Percentiles rank a stretch among this genome's conserved stretches.
Conservation (phyloP, 2,888 invertebrate genomes). For the Nemoura dubitans region DNA sequence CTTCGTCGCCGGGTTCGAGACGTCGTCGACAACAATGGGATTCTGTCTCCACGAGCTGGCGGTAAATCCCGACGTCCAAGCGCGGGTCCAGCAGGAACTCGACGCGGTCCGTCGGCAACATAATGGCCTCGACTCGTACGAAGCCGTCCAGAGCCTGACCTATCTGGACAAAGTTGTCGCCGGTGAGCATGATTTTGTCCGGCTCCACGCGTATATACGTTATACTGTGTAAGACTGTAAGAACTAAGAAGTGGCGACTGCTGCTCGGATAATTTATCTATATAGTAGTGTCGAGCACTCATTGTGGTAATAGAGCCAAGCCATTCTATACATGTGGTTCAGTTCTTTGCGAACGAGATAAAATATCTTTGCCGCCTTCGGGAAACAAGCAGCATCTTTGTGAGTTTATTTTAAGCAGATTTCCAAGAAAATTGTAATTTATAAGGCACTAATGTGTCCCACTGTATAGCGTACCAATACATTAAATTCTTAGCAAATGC, state of each 20-base stretch:
- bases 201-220: too few species aligned
- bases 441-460: too few species aligned
- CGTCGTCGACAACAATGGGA: constrained; percentile 41
- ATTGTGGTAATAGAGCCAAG: too few species aligned
- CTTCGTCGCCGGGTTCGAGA: constrained; percentile 46
- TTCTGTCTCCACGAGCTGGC: constrained; percentile 44
- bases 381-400: too few species aligned
- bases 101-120: not conserved
- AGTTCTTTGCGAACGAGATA: too few species aligned
- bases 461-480: not conserved
- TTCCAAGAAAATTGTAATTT: too few species aligned
- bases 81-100: constrained; percentile 19
- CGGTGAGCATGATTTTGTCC: constrained; percentile 37
- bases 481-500: not conserved
- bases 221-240: too few species aligned
- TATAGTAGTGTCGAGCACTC: not conserved
- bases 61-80: constrained; percentile 50
- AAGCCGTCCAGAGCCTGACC: constrained; percentile 52
- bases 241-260: not conserved
- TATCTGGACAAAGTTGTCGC: constrained; percentile 53
- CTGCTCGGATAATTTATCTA: not conserved
- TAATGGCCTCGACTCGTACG: constrained; percentile 52
- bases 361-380: too few species aligned
- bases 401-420: too few species aligned
- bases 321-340: too few species aligned